Conservation (phyloP, 1,140 invertebrate genomes). For the Hyles euphorbiae region DNA sequence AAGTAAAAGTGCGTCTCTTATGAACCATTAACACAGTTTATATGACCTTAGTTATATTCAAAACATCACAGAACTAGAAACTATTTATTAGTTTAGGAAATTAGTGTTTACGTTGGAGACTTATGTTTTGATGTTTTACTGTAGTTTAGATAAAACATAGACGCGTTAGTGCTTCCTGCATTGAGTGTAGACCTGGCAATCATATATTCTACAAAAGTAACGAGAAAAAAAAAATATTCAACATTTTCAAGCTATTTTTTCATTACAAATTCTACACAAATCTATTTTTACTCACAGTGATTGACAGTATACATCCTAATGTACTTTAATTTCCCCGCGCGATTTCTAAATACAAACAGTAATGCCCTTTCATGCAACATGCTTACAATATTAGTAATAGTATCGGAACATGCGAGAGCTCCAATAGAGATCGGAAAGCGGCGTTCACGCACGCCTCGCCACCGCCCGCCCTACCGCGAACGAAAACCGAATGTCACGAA, state of each 20-base stretch:
- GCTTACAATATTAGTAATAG: conserved; percentile 35
- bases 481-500: conserved; percentile 10
- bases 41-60: not conserved
- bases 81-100: conserved; percentile 7
- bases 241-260: too few relatives aligned
- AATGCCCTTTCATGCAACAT: conserved; percentile 22
- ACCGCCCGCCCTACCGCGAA: conserved; percentile 59
- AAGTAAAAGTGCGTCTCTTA: too few relatives aligned
- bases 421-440: conserved; percentile 51
- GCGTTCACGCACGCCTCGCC: conserved; percentile 59
- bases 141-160: too few relatives aligned
- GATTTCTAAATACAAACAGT: conserved; percentile 5
- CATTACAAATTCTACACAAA: too few relatives aligned
- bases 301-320: not conserved
- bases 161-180: too few relatives aligned
- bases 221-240: too few relatives aligned
- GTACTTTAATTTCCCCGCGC: not conserved
- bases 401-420: conserved; percentile 39
- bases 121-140: conserved; percentile 2
- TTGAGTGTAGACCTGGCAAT: too few relatives aligned
- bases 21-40: too few relatives aligned
- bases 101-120: conserved; percentile 4
- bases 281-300: too few relatives aligned
- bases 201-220: too few relatives aligned
- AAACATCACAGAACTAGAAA: conserved; percentile 4